Base-by-base conservation (phyloP, 2,113 vertebrate genomes). In the Colistium nudipinnis region DNA sequence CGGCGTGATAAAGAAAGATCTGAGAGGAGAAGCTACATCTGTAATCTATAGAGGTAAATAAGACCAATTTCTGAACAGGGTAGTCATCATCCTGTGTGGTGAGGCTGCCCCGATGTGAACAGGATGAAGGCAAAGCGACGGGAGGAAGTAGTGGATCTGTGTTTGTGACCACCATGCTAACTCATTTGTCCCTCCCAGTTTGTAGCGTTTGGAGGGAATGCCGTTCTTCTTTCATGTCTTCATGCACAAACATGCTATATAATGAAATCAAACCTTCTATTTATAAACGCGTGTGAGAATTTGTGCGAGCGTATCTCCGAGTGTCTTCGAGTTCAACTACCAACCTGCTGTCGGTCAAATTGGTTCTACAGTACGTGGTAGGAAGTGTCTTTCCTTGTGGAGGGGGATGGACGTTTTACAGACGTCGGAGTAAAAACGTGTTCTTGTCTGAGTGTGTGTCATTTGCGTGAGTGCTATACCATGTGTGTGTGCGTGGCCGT, bases 161-260 rank as follows among this genome's bases (percentile, higher is more conserved):
- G 77, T 78, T 80, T 49, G 74, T 88, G 27, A 81, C 87, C 85
- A 81, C 81, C 71, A 53, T 76, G 72, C 47, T 55, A 51, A 84
- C 65, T 77, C 65, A 77, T 86, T 84, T 81, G 61, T 72, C 56
- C 74, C 72, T 83, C 71, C 64, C 76, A 77, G 68, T 80, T 78
- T 82, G 57, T 7, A 72, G 60, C 45, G 60, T 70, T 74, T 57
- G 35, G 31, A 68, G 31, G 51, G 39, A 59, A 41, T 11, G 35
- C 63, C 53, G 38, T 44, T 64, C 44, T 51, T 53, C 71, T 80
- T 87, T 85, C 75, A 84, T 77, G 28, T 70, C 51, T 57, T 59
- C 52, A 36, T 63, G 59, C 63, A 55, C 49, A 51, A 54, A 47
- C 67, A 69, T 59, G 55, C 45, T 59, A 68, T 70, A 57, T 62